Evolutionary conservation across 2,797 vertebrate genomes (phyloP).

Genomic region (Muscicapa comitata): DNA sequence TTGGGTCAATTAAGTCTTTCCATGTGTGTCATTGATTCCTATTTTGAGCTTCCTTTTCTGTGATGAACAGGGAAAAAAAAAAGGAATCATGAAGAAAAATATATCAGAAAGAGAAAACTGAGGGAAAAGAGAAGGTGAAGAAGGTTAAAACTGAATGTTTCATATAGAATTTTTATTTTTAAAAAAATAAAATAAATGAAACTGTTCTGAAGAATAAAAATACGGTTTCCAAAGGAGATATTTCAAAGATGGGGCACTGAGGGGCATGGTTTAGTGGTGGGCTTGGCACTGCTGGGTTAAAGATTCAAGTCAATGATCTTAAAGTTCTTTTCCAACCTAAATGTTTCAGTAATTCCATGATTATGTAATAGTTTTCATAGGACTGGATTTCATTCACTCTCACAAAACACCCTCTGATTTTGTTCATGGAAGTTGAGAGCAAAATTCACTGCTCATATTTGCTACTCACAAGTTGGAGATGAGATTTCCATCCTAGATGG

Average conservation of each 20-base stretch:
- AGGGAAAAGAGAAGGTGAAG: not conserved
- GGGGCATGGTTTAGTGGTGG: not conserved
- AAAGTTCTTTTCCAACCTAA: not conserved
- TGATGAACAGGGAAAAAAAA: not conserved
- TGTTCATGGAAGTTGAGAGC: not conserved
- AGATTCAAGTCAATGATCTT: no score
- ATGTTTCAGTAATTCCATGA: not conserved
- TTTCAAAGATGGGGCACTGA: not conserved
- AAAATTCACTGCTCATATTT: not conserved
- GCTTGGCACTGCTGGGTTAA: not conserved
- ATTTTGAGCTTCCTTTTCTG: not conserved
- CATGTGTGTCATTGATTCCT: not conserved
- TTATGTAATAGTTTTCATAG: not conserved
- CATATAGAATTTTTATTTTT: not conserved
- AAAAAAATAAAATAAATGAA: not conserved
- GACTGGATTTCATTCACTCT: not conserved
- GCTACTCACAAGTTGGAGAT: not conserved
- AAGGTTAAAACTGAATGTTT: not conserved
- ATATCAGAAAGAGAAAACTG: not conserved
- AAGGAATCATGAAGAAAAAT: not conserved
- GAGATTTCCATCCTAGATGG: not conserved
- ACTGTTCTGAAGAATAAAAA: not conserved
- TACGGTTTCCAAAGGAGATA: not conserved
- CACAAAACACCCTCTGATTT: not conserved
- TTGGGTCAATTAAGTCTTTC: not conserved